phyloP scores from a whole-genome alignment of 2,113 vertebrate genomes.

The Herpailurus yagouaroundi region DNA sequence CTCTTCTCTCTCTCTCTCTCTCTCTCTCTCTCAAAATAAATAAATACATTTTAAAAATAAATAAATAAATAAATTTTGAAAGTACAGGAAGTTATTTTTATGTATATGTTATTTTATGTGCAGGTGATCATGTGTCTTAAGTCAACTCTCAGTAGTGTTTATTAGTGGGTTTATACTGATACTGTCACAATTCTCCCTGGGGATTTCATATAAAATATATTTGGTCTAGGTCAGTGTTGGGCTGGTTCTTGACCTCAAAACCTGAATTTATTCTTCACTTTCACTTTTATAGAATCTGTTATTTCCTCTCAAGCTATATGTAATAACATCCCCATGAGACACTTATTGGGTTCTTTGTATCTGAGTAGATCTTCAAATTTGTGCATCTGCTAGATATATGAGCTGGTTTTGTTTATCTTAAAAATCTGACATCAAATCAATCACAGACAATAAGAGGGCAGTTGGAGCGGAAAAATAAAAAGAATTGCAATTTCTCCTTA shows the following conservation, averaged over 20 bases:
- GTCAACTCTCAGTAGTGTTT: not conserved
- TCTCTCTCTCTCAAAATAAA: too few relatives aligned
- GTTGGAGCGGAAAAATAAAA: not conserved
- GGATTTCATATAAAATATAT: conserved; percentile 14
- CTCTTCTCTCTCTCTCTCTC: too few relatives aligned
- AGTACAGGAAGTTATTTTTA: not conserved
- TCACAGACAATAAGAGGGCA: not conserved
- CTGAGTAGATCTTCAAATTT: not conserved
- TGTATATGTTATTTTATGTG: not conserved
- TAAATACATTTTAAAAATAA: too few relatives aligned
- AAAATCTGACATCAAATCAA: conserved; percentile 22
- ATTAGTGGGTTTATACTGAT: not conserved
- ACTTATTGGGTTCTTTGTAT: not conserved
- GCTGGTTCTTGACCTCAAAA: conserved; percentile 12
- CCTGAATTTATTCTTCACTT: not conserved
- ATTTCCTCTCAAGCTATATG: not conserved
- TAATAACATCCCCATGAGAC: not conserved
- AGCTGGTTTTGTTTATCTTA: conserved; percentile 48
- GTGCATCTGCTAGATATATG: not conserved
- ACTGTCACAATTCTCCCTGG: not conserved
- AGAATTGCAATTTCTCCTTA: conserved; percentile 11
- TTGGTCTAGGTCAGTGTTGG: not conserved
- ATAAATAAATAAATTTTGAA: not conserved
- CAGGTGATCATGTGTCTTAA: not conserved
- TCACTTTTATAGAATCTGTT: not conserved